Conservation (phyloP, 2,888 invertebrate species). For the Mimumesa dahlbomi region DNA sequence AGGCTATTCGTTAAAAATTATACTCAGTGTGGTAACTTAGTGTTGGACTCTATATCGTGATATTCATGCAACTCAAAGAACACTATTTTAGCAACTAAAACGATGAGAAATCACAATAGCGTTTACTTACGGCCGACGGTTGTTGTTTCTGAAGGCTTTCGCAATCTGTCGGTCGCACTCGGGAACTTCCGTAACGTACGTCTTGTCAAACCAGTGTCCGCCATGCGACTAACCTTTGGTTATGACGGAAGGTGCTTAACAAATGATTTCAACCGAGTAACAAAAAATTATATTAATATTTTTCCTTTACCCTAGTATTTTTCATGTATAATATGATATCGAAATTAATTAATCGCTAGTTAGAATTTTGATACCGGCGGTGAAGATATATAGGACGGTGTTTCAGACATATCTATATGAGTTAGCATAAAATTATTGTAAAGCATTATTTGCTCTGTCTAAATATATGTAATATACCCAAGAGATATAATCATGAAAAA, state of each 20-base stretch:
- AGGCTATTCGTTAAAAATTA: constrained; percentile 8
- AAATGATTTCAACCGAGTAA: constrained; percentile 8
- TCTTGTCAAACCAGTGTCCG: constrained; percentile 74
- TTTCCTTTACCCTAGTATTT: constrained; percentile 1
- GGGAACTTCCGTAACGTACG: constrained; percentile 75
- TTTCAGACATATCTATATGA: constrained; percentile 64
- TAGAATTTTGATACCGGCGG: constrained; percentile 58
- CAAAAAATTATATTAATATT: constrained; percentile 37
- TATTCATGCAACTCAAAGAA: constrained; percentile 17
- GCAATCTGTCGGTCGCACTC: constrained; percentile 78
- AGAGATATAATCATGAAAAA: not conserved
- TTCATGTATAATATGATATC: not conserved
- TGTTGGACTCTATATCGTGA: constrained; percentile 10
- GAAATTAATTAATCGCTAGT: constrained; percentile 19
- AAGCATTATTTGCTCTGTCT: not conserved
- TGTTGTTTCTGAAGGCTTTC: constrained; percentile 81
- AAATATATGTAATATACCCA: not conserved
- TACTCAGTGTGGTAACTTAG: constrained; percentile 29
- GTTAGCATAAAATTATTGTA: constrained; percentile 28
- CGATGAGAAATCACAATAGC: constrained; percentile 71
- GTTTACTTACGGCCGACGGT: constrained; percentile 82
- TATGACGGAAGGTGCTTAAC: constrained; percentile 12
- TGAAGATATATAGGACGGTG: constrained; percentile 61
- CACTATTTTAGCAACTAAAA: constrained; percentile 51
- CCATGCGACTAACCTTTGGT: constrained; percentile 65